A percentile compares a stretch with the other conserved stretches of the same genome.
These are phyloP conservation scores for Microcebus murinus DNA, from an alignment of 2,113 vertebrate species.

Conservation along the genomic window DNA sequence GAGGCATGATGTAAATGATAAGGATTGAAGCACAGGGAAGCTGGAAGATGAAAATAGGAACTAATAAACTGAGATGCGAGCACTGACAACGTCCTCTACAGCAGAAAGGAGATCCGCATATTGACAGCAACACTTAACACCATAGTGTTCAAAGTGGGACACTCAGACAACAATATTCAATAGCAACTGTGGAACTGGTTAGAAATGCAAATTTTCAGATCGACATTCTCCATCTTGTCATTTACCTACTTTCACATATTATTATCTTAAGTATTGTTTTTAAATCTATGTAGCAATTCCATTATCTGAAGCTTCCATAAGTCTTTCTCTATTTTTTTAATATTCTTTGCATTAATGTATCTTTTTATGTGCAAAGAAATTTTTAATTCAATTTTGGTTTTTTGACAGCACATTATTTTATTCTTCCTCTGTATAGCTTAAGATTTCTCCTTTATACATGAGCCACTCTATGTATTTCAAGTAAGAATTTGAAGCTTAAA, in stretches of 20 bases:
- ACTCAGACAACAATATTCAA: not conserved
- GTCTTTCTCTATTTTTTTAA: not conserved
- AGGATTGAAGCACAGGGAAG: not conserved
- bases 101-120: not conserved
- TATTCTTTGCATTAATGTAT: not conserved
- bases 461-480: not conserved
- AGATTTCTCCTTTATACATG: not conserved
- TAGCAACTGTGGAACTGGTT: not conserved
- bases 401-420: not conserved
- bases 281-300: not conserved
- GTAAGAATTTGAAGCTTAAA: not conserved
- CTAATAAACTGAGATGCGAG: not conserved
- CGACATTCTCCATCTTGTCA: not conserved
- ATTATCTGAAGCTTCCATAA: not conserved
- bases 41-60: not conserved
- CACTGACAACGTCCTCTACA: not conserved
- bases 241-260: not conserved
- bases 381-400: not conserved
- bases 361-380: not conserved
- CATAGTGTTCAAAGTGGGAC: not conserved
- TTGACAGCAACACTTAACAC: not conserved
- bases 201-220: not conserved
- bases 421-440: not conserved
- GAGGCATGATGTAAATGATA: not conserved
- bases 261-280: not conserved